phyloP scores from a whole-genome alignment of 2,113 vertebrate genomes.

The Alectura lathami region DNA sequence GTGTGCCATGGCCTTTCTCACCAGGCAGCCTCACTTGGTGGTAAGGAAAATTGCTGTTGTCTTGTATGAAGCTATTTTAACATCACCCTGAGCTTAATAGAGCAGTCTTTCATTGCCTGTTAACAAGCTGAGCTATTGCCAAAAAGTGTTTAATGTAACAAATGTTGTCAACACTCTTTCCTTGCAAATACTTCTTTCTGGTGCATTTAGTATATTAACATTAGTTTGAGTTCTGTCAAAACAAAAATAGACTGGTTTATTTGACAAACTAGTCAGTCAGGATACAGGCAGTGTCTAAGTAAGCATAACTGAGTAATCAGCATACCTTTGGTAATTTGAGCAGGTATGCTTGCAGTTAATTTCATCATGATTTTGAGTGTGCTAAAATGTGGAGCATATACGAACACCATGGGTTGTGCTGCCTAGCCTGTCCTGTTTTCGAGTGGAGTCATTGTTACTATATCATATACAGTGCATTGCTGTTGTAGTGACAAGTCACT shows the following conservation, averaged over 20 bases:
- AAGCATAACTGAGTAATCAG: background rate
- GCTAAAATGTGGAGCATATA: background rate
- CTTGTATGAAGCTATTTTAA: slow-evolving; percentile 58
- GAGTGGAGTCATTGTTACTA: background rate
- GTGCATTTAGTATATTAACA: slow-evolving; percentile 6
- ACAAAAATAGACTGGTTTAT: slow-evolving; percentile 1
- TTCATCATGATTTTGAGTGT: background rate
- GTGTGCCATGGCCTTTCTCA: slow-evolving; percentile 70
- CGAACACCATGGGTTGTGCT: accelerated
- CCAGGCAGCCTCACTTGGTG: slow-evolving; percentile 72
- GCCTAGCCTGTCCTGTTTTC: background rate
- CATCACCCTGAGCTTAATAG: slow-evolving; percentile 63
- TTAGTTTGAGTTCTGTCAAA: slow-evolving; percentile 54
- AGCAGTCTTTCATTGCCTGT: slow-evolving; percentile 70
- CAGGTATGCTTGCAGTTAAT: background rate
- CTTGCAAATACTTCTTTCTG: slow-evolving; percentile 15
- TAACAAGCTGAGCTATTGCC: slow-evolving; percentile 73
- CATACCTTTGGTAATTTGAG: accelerated
- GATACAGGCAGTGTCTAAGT: background rate
- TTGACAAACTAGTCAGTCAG: background rate
- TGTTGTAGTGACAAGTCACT: background rate
- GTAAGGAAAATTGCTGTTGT: slow-evolving; percentile 68
- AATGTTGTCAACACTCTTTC: slow-evolving; percentile 44
- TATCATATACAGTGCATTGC: background rate
- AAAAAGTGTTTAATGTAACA: slow-evolving; percentile 62